A percentile compares a stretch with the other conserved stretches of the same genome.
phyloP scores from a whole-genome alignment of 2,888 invertebrate genomes.

The Caenorhabditis uteleia region DNA sequence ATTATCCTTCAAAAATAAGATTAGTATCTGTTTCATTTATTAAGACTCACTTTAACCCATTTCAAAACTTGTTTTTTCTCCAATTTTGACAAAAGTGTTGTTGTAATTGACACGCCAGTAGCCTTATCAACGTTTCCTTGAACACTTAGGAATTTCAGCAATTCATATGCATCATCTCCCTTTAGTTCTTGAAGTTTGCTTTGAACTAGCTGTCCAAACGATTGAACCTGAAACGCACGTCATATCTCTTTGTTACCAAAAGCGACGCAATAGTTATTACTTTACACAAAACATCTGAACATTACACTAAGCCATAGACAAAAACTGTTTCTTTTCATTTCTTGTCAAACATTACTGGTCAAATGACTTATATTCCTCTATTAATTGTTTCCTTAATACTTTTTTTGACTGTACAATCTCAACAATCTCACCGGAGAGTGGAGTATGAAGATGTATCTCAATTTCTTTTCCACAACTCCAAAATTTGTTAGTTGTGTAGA shows the following conservation, averaged over 20 bases:
- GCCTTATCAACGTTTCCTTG: constrained; percentile 32
- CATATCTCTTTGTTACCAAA: too few relatives aligned
- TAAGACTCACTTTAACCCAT: constrained; percentile 30
- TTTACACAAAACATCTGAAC: too few relatives aligned
- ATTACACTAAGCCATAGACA: not conserved
- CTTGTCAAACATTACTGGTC: not conserved
- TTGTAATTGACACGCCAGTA: constrained; percentile 14
- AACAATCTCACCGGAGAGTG: constrained; percentile 11
- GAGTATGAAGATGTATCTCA: constrained; percentile 26
- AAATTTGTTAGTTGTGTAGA: constrained; percentile 15
- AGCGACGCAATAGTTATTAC: too few relatives aligned
- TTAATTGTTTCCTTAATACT: not conserved
- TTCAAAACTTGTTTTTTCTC: constrained; percentile 23
- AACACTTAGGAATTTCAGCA: constrained; percentile 16
- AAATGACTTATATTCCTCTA: not conserved
- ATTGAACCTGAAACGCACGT: constrained; percentile 36
- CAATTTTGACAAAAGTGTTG: constrained; percentile 18
- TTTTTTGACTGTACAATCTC: not conserved
- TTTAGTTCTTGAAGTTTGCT: constrained; percentile 12
- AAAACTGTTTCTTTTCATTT: not conserved
- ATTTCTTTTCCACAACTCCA: constrained; percentile 19
- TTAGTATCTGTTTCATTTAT: not conserved
- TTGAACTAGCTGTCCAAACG: constrained; percentile 21
- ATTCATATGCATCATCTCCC: constrained; percentile 23
- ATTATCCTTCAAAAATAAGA: constrained; percentile 19